These are phyloP conservation scores for Bembecia ichneumoniformis DNA, from an alignment of 2,888 invertebrate genomes.

Conservation along the genomic window DNA sequence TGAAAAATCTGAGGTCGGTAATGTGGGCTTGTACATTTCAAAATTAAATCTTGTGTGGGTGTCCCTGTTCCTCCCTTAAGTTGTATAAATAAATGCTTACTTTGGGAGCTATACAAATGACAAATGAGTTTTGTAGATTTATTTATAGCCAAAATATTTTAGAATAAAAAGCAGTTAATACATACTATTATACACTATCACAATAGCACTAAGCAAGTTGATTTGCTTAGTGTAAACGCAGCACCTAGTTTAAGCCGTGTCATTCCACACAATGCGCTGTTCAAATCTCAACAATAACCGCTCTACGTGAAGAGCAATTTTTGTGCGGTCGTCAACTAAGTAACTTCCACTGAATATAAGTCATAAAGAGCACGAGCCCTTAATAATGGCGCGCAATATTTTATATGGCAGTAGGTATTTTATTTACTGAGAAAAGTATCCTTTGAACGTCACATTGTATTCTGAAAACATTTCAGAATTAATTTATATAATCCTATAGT, in stretches of 20 bases:
- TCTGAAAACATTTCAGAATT: no score
- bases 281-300: slow-evolving; percentile 47
- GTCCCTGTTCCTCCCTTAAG: no score
- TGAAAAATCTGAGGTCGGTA: no score
- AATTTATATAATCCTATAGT: no score
- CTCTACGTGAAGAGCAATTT: slow-evolving; percentile 31
- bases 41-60: no score
- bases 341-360: slow-evolving; percentile 32
- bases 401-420: slow-evolving; percentile 8
- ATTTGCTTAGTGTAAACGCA: slow-evolving; percentile 13
- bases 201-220: not conserved
- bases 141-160: not conserved
- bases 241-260: slow-evolving; percentile 21
- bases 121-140: no score
- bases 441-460: no score
- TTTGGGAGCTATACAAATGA: no score
- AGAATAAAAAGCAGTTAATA: not conserved
- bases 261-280: slow-evolving; percentile 31
- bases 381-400: slow-evolving; percentile 8
- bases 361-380: slow-evolving; percentile 13
- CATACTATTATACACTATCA: not conserved
- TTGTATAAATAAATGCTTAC: no score
- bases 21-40: no score
- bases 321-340: slow-evolving; percentile 30
- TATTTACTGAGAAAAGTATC: no score